Evolutionary conservation across 2,797 vertebrate genomes (phyloP).

Genomic region (Pseudochromis fuscus): DNA sequence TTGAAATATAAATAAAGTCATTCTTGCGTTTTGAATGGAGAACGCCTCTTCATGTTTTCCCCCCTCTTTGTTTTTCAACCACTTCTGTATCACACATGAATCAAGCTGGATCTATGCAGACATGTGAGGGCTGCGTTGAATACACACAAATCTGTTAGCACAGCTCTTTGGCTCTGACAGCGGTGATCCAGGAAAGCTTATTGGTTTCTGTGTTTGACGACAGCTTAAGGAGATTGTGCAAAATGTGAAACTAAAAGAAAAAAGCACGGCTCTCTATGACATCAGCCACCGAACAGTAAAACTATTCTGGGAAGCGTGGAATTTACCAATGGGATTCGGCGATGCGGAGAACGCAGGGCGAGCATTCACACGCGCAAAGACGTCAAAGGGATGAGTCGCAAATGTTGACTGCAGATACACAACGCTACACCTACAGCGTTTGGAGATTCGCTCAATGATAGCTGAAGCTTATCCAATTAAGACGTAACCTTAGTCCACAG

Average conservation of each 20-base stretch:
- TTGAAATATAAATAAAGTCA: conserved; percentile 37
- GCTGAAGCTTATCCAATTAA: conserved; percentile 34
- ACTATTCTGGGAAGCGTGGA: conserved; percentile 21
- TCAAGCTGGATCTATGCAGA: not conserved
- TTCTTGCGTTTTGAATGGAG: conserved; percentile 4
- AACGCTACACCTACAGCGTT: not conserved
- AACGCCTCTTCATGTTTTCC: not conserved
- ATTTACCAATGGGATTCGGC: conserved; percentile 48
- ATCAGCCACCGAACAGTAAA: conserved; percentile 21
- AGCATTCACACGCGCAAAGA: conserved; percentile 18
- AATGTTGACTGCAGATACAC: not conserved
- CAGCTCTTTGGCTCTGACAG: conserved; percentile 8
- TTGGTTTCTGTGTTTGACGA: conserved; percentile 21
- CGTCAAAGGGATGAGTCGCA: conserved; percentile 18
- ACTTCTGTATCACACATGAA: not conserved
- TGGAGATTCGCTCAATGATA: conserved; percentile 2
- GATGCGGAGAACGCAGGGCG: conserved; percentile 14
- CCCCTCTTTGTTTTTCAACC: conserved; percentile 12
- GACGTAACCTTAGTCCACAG: not conserved
- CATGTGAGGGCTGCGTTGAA: not conserved
- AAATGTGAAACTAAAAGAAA: conserved; percentile 16
- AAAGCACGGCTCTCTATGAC: conserved; percentile 15
- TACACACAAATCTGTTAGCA: not conserved
- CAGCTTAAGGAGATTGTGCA: conserved; percentile 23
- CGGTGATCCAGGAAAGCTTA: not conserved